Percentiles rank a stretch among this genome's conserved stretches.
Evolutionary conservation across 1,140 invertebrate species (phyloP).

Genomic region (Xylocopa sonorina): DNA sequence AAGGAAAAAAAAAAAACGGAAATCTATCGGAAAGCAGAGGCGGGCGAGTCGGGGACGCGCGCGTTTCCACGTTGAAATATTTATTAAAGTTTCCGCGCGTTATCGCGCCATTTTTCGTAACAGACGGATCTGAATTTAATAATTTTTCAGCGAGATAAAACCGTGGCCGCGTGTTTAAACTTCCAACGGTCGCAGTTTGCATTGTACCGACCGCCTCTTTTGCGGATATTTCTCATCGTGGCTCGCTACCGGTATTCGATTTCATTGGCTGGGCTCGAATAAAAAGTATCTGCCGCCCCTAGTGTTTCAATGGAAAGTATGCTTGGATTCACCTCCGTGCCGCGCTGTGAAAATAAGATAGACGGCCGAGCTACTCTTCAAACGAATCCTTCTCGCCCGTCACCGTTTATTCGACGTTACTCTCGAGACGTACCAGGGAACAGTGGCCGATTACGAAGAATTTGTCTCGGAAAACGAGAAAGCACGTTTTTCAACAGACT

Average conservation of each 20-base stretch:
- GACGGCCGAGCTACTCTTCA: slow-evolving; percentile 9
- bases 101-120: slow-evolving; percentile 13
- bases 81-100: slow-evolving; percentile 21
- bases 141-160: slow-evolving; percentile 16
- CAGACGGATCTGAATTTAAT: slow-evolving; percentile 28
- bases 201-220: neutral
- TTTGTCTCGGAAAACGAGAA: neutral
- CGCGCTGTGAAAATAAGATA: slow-evolving; percentile 23
- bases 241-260: neutral
- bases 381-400: neutral
- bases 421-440: neutral
- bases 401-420: slow-evolving; percentile 8
- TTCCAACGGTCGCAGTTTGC: neutral
- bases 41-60: neutral
- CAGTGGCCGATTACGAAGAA: neutral
- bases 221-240: neutral
- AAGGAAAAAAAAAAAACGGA: too few species aligned
- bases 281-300: slow-evolving; percentile 11
- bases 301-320: slow-evolving; percentile 1
- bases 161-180: slow-evolving; percentile 8
- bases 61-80: slow-evolving; percentile 15
- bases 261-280: neutral
- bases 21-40: neutral
- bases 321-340: slow-evolving; percentile 1
- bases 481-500: neutral